Base-by-base conservation (phyloP, 2,888 invertebrate genomes). In the Hyles lineata region DNA sequence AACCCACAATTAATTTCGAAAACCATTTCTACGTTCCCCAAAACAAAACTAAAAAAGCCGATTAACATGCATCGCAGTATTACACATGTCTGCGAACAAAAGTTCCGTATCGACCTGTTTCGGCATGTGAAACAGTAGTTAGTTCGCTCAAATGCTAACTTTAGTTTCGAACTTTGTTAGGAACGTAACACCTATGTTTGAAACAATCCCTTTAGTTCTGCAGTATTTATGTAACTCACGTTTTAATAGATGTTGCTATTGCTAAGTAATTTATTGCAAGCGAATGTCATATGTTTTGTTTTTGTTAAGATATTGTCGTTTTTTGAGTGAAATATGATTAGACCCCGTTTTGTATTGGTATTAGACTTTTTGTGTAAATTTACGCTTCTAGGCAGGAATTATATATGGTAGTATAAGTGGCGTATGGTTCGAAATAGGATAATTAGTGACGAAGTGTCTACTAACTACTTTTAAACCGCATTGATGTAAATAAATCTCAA, bases 161-260 rank as follows among this genome's bases (percentile, higher is more conserved):
- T 70, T 17, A 35, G 58, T 58, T n/a, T 19, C 3, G 23, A 73
- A 73, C 59, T 73, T 73, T 32, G 32, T 50, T 21, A 50, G 71
- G 25, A 73, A 62, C 70, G 70, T 73, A 73, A 69, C 73, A 73
- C 71, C 63, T 73, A 58, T 71, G 71, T 73, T 71, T 23, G 63
- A 19, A 71, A 73, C 60, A 62, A 52, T 72, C 58, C 63, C 67
- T 55, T 72, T 70, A 58, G 70, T 58, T 70, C 11, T 70, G 32
- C 52, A 21, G 70, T 58, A 29, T 25, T 50, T 67, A 67, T 67
- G 67, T 50, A 15, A 15, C 8, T 15, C 50, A 50, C 67, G 50
- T 23, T 67, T n/a, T 67, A 50, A 50, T 50, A 50, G 50, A 67
- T 67, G 50, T 43, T 15, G 23, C 23, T 25, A 50, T 23, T 50